These are phyloP conservation scores for Solenopsis fugax DNA, from an alignment of 1,140 invertebrate species.

Conservation along the genomic window DNA sequence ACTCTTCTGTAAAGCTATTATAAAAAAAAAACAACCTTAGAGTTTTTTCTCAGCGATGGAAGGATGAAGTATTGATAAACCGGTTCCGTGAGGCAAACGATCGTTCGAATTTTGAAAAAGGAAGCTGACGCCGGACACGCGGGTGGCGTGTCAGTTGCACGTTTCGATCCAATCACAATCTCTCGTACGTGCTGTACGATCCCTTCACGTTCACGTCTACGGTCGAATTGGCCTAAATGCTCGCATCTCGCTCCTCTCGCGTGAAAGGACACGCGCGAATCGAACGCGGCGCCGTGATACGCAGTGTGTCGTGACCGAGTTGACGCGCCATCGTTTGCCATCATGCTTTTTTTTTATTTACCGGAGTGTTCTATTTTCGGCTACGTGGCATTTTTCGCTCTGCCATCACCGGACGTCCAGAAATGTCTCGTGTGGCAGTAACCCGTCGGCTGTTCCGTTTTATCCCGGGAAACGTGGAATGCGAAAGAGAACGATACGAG, in stretches of 20 bases:
- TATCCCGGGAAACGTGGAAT: constrained; percentile 42
- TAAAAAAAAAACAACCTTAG: neutral
- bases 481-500: neutral
- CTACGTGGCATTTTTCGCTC: constrained; percentile 48
- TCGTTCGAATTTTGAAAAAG: constrained; percentile 39
- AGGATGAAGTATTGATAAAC: constrained; percentile 33
- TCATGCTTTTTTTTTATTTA: constrained; percentile 49
- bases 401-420: constrained; percentile 42
- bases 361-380: constrained; percentile 47
- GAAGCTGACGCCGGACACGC: constrained; percentile 1
- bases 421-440: constrained; percentile 45
- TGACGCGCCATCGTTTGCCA: constrained; percentile 6
- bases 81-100: neutral
- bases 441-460: constrained; percentile 53
- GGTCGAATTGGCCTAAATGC: constrained; percentile 44
- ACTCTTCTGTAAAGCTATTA: neutral
- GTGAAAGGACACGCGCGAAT: constrained; percentile 11
- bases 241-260: constrained; percentile 26
- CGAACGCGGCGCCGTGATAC: constrained; percentile 22
- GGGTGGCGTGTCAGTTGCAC: constrained; percentile 29
- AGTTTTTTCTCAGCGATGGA: neutral
- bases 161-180: constrained; percentile 41
- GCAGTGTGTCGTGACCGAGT: constrained; percentile 2
- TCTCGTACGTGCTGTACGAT: neutral
- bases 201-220: constrained; percentile 21